A percentile compares a stretch with the other conserved stretches of the same genome.
Conservation (phyloP, 2,888 invertebrate species). For the Drosophila pseudotalamancana region DNA sequence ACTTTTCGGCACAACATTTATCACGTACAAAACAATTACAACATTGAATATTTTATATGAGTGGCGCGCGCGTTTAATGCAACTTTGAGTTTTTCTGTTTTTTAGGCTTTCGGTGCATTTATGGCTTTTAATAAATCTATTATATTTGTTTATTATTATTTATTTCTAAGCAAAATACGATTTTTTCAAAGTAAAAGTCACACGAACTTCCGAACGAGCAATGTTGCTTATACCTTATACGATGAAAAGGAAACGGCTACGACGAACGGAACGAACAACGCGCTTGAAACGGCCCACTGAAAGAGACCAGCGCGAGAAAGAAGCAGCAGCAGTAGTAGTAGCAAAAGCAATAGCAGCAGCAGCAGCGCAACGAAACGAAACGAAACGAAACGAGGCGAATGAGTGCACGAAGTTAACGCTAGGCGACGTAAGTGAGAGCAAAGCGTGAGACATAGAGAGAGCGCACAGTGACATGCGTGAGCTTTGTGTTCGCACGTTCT, state of each 20-base stretch:
- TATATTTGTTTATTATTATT: slow-evolving; percentile 30
- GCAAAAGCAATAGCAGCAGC: slow-evolving; percentile 27
- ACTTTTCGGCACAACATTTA: slow-evolving; percentile 24
- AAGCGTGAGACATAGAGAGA: slow-evolving; percentile 10
- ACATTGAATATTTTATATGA: slow-evolving; percentile 18
- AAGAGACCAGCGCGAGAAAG: slow-evolving; percentile 45
- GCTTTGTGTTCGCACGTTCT: slow-evolving; percentile 45
- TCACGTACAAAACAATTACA: slow-evolving; percentile 52
- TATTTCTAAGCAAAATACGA: slow-evolving; percentile 43
- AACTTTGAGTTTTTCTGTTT: neutral
- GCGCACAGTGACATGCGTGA: slow-evolving; percentile 49
- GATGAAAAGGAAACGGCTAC: slow-evolving; percentile 74
- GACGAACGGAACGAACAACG: slow-evolving; percentile 49
- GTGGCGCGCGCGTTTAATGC: slow-evolving; percentile 21
- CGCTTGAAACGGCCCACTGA: slow-evolving; percentile 45
- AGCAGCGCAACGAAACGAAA: slow-evolving; percentile 57
- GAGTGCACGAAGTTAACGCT: slow-evolving; percentile 42
- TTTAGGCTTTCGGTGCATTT: neutral
- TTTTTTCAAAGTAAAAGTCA: slow-evolving; percentile 55
- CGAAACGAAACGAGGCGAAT: slow-evolving; percentile 48
- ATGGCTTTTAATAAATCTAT: slow-evolving; percentile 8
- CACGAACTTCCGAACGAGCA: slow-evolving; percentile 69
- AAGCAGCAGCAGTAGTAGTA: slow-evolving; percentile 21
- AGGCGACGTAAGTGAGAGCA: slow-evolving; percentile 22
- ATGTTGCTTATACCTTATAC: slow-evolving; percentile 78